phyloP scores from a whole-genome alignment of 2,888 invertebrate species.

The Lordiphosa fenestrarum region DNA sequence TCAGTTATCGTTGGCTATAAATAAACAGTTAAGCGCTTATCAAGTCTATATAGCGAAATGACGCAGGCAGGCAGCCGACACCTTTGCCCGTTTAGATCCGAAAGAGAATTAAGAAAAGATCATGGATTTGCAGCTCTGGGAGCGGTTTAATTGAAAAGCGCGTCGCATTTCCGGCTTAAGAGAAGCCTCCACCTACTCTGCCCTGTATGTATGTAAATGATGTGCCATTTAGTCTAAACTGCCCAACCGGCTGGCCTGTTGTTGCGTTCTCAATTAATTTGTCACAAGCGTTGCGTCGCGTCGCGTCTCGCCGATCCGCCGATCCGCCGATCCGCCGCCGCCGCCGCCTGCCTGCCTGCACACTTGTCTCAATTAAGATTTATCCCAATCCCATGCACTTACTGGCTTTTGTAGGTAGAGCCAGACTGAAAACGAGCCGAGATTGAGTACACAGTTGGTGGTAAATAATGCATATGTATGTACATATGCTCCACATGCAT shows the following conservation, averaged over 20 bases:
- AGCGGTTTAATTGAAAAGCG: constrained; percentile 65
- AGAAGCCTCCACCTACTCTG: constrained; percentile 12
- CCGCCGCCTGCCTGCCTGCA: too few relatives aligned
- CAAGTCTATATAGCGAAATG: too few relatives aligned
- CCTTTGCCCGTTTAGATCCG: not conserved
- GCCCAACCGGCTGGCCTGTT: constrained; percentile 23
- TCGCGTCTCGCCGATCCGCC: constrained; percentile 32
- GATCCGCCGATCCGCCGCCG: constrained; percentile 4
- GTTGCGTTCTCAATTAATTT: constrained; percentile 62
- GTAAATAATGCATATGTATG: not conserved
- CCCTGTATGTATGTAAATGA: constrained; percentile 3
- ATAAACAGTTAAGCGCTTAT: constrained; percentile 15
- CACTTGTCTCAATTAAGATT: constrained; percentile 75
- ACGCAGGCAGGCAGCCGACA: too few relatives aligned
- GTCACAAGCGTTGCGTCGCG: constrained; percentile 44
- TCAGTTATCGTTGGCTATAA: not conserved
- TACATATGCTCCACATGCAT: not conserved
- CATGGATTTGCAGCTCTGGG: not conserved
- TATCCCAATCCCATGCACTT: constrained; percentile 54
- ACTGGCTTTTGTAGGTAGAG: constrained; percentile 12
- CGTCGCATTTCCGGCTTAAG: constrained; percentile 69
- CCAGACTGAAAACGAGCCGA: constrained; percentile 13
- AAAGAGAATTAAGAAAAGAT: not conserved
- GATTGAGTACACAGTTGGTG: constrained; percentile 21
- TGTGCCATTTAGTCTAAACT: constrained; percentile 22